Percentiles rank a stretch among this genome's conserved stretches.
Conservation (phyloP, 2,797 vertebrate species). For the Gobio occitaniae region DNA sequence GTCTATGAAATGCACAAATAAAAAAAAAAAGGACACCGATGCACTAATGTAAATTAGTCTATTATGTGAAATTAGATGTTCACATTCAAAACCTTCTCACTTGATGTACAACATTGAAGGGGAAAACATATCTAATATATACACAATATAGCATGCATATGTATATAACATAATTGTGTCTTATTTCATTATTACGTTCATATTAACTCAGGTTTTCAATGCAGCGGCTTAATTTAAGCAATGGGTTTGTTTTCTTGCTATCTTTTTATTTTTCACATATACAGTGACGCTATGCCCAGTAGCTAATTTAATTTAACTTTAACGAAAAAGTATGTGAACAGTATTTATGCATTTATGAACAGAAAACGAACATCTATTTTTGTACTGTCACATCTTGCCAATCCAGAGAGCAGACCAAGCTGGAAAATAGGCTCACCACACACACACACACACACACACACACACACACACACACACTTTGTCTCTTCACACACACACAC, state of each 20-base stretch:
- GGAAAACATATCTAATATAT: not conserved
- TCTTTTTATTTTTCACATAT: not conserved
- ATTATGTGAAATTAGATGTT: not conserved
- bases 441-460: slow-evolving; percentile 63
- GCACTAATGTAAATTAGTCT: not conserved
- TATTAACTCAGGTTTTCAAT: not conserved
- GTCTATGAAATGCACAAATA: not conserved
- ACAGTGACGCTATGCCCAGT: not conserved
- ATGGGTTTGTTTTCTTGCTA: not conserved
- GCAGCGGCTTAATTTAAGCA: not conserved
- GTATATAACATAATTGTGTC: not conserved
- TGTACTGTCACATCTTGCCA: slow-evolving; percentile 67
- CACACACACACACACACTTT: slow-evolving; percentile 59
- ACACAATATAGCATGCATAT: not conserved
- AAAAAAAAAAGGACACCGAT: not conserved
- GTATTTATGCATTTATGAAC: slow-evolving; percentile 44
- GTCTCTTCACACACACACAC: slow-evolving; percentile 52
- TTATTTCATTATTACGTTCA: too few relatives aligned
- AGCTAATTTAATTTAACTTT: slow-evolving; percentile 24
- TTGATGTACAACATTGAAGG: not conserved
- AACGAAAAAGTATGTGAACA: slow-evolving; percentile 35
- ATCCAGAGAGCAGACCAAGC: slow-evolving; percentile 63
- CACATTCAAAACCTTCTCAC: not conserved
- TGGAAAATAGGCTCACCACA: slow-evolving; percentile 71
- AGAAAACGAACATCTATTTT: slow-evolving; percentile 53